phyloP scores from a whole-genome alignment of 2,888 invertebrate genomes.

The Cephus pulcher region DNA sequence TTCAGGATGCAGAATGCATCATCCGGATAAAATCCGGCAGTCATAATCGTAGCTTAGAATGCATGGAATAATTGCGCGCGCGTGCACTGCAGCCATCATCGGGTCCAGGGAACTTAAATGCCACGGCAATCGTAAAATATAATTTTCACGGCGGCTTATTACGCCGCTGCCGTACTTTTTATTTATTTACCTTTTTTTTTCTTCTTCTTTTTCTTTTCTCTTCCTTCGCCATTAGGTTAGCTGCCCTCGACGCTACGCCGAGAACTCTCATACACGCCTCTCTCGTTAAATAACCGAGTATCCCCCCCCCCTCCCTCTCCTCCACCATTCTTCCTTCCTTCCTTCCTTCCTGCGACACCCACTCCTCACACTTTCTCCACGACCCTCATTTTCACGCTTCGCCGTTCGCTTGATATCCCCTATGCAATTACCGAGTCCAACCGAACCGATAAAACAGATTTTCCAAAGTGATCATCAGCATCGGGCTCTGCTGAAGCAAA shows the following conservation, averaged over 20 bases:
- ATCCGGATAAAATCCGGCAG: conserved; percentile 22
- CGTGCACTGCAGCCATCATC: conserved; percentile 32
- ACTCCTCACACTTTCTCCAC: background rate
- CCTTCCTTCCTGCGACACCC: background rate
- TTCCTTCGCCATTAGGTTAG: conserved; percentile 31
- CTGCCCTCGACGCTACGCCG: background rate
- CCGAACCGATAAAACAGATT: background rate
- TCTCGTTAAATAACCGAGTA: background rate
- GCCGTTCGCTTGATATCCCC: background rate
- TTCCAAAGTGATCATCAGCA: background rate
- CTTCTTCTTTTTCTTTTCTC: conserved; percentile 22
- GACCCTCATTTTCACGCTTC: background rate
- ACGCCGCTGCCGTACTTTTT: conserved; percentile 21
- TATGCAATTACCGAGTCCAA: background rate
- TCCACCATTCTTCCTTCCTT: background rate
- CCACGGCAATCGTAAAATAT: conserved; percentile 49
- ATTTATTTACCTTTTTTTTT: conserved; percentile 4
- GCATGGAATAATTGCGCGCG: conserved; percentile 55
- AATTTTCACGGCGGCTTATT: conserved; percentile 46
- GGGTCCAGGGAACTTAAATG: background rate
- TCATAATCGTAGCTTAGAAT: conserved; percentile 50
- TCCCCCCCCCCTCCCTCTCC: background rate
- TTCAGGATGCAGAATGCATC: background rate
- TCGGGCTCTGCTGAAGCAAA: background rate
- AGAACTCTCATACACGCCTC: background rate